Evolutionary conservation across 2,888 invertebrate species (phyloP).

Genomic region (Drosophila seclusa): DNA sequence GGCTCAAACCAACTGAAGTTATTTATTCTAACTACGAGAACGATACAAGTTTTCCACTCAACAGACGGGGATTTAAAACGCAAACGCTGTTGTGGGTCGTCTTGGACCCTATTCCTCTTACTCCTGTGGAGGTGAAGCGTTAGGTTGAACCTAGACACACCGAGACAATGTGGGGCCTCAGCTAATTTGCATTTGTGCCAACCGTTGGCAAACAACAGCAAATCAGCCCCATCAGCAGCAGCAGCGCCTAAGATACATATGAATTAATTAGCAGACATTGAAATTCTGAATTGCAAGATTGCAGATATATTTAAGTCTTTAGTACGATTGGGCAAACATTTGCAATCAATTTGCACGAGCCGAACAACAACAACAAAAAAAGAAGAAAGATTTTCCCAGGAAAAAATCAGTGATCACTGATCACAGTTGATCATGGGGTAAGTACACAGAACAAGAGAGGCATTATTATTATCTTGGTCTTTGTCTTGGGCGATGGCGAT

Average conservation of each 20-base stretch:
- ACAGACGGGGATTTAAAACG: conserved; percentile 36
- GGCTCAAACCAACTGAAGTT: conserved; percentile 43
- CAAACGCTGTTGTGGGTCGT: conserved; percentile 76
- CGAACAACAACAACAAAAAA: conserved; percentile 21
- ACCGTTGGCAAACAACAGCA: conserved; percentile 39
- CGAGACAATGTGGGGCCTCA: conserved; percentile 34
- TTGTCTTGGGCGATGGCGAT: conserved; percentile 51
- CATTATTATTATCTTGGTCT: conserved; percentile 48
- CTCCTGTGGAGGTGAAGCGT: conserved; percentile 5
- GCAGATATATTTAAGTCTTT: conserved; percentile 36
- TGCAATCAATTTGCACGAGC: conserved; percentile 67
- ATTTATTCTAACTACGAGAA: conserved; percentile 71
- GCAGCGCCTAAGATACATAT: conserved; percentile 46
- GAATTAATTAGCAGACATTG: conserved; percentile 60
- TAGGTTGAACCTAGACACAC: conserved; percentile 9
- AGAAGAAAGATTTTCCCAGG: conserved; percentile 56
- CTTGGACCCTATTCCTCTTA: conserved; percentile 4
- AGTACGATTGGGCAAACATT: conserved; percentile 64
- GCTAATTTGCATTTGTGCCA: conserved; percentile 67
- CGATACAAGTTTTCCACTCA: conserved; percentile 72
- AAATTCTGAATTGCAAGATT: conserved; percentile 8
- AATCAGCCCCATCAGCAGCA: conserved; percentile 47
- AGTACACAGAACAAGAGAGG: conserved; percentile 4
- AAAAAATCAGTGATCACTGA: conserved; percentile 53
- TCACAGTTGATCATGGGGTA: conserved; percentile 60